Evolutionary conservation across 2,113 vertebrate species (phyloP).

Genomic region (Microtus oregoni): DNA sequence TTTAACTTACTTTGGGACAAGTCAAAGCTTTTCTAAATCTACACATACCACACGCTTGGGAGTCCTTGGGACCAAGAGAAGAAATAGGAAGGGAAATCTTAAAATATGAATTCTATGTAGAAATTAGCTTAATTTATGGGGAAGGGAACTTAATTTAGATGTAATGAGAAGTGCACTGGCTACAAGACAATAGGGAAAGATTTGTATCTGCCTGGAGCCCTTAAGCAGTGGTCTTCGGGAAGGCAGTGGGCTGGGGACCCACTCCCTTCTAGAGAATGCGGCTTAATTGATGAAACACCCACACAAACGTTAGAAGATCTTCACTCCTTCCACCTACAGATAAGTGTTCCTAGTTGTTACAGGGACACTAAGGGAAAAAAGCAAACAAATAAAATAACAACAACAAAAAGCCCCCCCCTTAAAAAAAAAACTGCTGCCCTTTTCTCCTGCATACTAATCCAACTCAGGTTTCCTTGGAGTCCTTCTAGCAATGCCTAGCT

Average conservation of each 20-base stretch:
- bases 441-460: background rate
- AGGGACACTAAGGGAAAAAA: background rate
- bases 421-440: background rate
- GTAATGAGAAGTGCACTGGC: conserved; percentile 13
- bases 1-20: conserved; percentile 27
- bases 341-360: background rate
- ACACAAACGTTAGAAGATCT: conserved; percentile 3
- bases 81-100: background rate
- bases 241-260: background rate
- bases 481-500: conserved; percentile 13
- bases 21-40: background rate
- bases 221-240: background rate
- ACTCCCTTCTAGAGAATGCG: background rate
- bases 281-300: conserved; percentile 46
- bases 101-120: conserved; percentile 16
- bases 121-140: conserved; percentile 26
- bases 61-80: background rate
- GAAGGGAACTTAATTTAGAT: conserved; percentile 54
- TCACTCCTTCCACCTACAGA: background rate
- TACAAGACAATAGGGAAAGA: background rate
- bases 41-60: background rate
- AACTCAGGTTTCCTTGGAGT: conserved; percentile 3
- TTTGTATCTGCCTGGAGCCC: background rate
- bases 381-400: background rate
- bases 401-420: background rate